These are phyloP conservation scores for Geotrypetes seraphini DNA, from an alignment of 2,797 vertebrate species.

Conservation along the genomic window DNA sequence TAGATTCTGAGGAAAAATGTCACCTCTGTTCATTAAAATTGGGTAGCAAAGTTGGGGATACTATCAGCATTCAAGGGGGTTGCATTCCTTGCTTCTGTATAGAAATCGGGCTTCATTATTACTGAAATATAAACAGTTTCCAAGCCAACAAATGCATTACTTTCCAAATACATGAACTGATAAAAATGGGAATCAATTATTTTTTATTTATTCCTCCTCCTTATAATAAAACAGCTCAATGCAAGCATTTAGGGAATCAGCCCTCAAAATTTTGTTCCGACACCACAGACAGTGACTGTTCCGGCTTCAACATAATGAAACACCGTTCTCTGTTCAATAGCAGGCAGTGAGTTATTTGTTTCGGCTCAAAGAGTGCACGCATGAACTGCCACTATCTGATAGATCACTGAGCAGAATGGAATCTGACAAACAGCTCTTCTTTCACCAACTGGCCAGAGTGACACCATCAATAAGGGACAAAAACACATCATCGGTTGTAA, in stretches of 20 bases:
- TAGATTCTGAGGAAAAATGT: too few relatives aligned
- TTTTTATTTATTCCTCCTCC: too few relatives aligned
- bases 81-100: too few relatives aligned
- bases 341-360: conserved; percentile 39
- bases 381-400: conserved; percentile 37
- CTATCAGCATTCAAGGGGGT: too few relatives aligned
- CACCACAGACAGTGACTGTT: not conserved
- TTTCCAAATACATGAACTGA: too few relatives aligned
- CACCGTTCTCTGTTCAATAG: conserved; percentile 7
- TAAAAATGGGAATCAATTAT: too few relatives aligned
- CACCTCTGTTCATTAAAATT: too few relatives aligned
- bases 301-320: conserved; percentile 28
- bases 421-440: conserved; percentile 44
- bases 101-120: too few relatives aligned
- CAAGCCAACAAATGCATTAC: too few relatives aligned
- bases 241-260: not conserved
- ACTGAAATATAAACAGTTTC: too few relatives aligned
- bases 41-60: too few relatives aligned
- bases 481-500: conserved; percentile 54
- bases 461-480: conserved; percentile 46
- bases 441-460: conserved; percentile 33
- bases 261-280: conserved; percentile 11
- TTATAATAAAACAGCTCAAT: too few relatives aligned
- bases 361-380: conserved; percentile 32
- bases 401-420: conserved; percentile 42